Percentiles rank a stretch among this genome's conserved stretches.
Conservation (phyloP, 1,140 invertebrate genomes). For the Antheraea mylitta region DNA sequence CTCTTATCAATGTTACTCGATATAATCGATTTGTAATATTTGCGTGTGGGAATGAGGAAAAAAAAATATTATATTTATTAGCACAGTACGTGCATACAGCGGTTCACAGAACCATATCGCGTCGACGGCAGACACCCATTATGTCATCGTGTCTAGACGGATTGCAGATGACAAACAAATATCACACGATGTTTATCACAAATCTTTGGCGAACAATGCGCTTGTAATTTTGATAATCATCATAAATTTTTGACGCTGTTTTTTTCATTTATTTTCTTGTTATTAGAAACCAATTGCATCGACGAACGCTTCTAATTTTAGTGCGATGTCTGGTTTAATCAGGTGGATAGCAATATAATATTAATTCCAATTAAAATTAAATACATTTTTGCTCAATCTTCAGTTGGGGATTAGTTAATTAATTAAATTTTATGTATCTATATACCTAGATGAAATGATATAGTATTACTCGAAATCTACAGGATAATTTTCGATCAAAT, state of each 20-base stretch:
- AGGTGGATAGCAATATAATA: too few species aligned
- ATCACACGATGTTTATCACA: conserved; percentile 30
- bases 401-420: too few species aligned
- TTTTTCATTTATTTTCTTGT: background rate
- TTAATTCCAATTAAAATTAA: too few species aligned
- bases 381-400: too few species aligned
- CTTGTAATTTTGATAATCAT: conserved; percentile 4
- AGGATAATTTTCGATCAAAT: too few species aligned
- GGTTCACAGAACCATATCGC: conserved; percentile 22
- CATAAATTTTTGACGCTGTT: background rate
- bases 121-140: conserved; percentile 41
- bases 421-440: too few species aligned
- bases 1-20: too few species aligned
- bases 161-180: conserved; percentile 27
- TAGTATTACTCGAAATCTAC: too few species aligned
- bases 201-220: conserved; percentile 25
- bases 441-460: too few species aligned
- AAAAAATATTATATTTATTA: background rate
- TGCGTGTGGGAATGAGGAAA: background rate
- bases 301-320: too few species aligned
- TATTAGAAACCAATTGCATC: too few species aligned
- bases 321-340: too few species aligned
- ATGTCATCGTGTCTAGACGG: conserved; percentile 55
- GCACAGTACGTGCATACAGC: background rate
- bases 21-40: background rate